These are phyloP conservation scores for Myzus persicae DNA, from an alignment of 1,140 invertebrate genomes.

Conservation along the genomic window DNA sequence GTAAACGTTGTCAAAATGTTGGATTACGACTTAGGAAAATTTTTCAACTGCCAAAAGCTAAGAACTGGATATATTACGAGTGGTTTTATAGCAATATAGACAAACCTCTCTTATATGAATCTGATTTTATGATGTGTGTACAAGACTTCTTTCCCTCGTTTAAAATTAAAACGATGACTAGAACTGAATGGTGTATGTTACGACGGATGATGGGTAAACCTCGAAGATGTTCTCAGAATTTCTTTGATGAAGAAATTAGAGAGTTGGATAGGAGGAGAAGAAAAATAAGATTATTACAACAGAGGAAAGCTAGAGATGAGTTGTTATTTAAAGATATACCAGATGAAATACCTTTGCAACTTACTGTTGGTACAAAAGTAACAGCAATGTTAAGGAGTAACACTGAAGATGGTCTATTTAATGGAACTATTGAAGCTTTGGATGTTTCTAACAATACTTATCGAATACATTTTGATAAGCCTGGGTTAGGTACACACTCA, in stretches of 20 bases:
- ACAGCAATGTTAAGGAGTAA: conserved; percentile 82
- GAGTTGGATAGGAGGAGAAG: conserved; percentile 89
- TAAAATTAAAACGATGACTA: conserved; percentile 82
- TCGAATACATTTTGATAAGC: conserved; percentile 93
- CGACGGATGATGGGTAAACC: conserved; percentile 97
- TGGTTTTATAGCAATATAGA: conserved; percentile 99
- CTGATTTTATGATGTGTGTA: conserved; percentile 95
- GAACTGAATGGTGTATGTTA: conserved; percentile 96
- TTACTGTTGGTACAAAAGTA: conserved; percentile 97
- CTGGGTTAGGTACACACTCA: conserved; percentile 92
- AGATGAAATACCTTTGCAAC: conserved; percentile 92
- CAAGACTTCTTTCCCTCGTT: conserved; percentile 94
- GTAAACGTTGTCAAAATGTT: conserved; percentile 85
- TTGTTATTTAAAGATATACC: conserved; percentile 89
- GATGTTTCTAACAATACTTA: conserved; percentile 98
- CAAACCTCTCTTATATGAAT: conserved; percentile 90
- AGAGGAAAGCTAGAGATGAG: conserved; percentile 86
- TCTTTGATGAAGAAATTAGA: conserved; percentile 93
- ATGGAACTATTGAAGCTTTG: conserved; percentile 95
- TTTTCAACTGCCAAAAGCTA: conserved; percentile 97
- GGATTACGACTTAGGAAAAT: conserved; percentile 91
- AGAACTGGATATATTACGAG: conserved; percentile 99
- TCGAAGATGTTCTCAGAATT: conserved; percentile 89
- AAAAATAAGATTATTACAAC: conserved; percentile 93
- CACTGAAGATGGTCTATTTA: conserved; percentile 96